Base-by-base conservation (phyloP, 1,140 invertebrate genomes). In the Microplitis demolitor region DNA sequence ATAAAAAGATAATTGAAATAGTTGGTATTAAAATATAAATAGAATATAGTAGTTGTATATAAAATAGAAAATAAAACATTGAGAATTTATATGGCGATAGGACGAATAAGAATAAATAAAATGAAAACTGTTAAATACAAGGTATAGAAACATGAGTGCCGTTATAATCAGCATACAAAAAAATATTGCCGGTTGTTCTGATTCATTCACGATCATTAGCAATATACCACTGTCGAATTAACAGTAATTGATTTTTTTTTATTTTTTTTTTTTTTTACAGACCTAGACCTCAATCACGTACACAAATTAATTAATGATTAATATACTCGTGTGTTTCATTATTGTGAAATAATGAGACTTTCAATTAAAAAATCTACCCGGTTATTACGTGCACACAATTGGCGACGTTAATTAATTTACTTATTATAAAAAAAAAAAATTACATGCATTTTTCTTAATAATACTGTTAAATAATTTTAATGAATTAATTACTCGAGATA, bases 201-300 rank as follows among this genome's bases (percentile, higher is more conserved):
- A 71, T 56, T 62, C 60, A 71, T 62, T 61, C 71, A 45, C 64
- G 64, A 70, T 70, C 72, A 74, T 74, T 74, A 74, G 64, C 67
- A 67, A 74, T 45, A 45, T 74, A 69, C 56, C 56, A 66, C 61
- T 74, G 72, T 74, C 72, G 72, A 74, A 74, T 74, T 74, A 70
- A 74, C 72, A 68, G 72, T 69, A 74, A 74, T 74, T 74, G 63
- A 66, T 50, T 64, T 63, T 50, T 54, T 73, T 56, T 63, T 50
- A 39, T 73, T 56, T 14, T 11, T n/a, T 14, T 31, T 56, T 58
- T 35, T 60, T 58, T 50, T 61, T 24, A 45, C 13, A 45, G 33
- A 39, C 6, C 6, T 13, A 62, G 53, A 54, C 8, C 34, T 33
- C 50, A 62, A 62, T 13, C 63, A 67, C 64, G 53, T 16, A n/a